phyloP scores from a whole-genome alignment of 2,888 invertebrate species.

The Eugnorisma glareosa region DNA sequence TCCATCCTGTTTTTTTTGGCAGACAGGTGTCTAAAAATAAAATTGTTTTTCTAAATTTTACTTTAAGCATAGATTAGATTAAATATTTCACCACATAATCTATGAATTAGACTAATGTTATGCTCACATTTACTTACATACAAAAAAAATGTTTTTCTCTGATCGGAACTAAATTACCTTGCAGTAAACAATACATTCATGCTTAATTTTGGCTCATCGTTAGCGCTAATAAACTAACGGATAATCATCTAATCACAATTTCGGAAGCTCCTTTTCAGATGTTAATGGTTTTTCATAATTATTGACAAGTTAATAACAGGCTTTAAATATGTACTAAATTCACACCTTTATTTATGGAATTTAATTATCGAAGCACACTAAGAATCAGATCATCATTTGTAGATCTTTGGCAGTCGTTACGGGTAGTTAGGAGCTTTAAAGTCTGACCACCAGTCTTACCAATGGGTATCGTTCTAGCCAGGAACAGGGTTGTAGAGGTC shows the following conservation, averaged over 20 bases:
- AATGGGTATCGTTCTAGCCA: background rate
- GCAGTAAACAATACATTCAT: background rate
- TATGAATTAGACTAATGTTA: background rate
- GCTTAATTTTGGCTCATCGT: background rate
- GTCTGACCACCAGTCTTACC: background rate
- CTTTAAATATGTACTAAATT: background rate
- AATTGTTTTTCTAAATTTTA: background rate
- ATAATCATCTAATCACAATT: background rate
- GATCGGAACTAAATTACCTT: background rate
- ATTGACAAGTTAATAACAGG: background rate
- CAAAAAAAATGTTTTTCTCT: background rate
- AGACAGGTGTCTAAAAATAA: background rate
- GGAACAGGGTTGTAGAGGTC: too few relatives aligned
- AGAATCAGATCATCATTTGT: background rate
- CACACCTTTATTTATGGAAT: background rate
- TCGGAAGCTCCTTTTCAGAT: background rate
- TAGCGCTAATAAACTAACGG: background rate
- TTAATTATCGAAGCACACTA: background rate
- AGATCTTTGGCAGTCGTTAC: background rate
- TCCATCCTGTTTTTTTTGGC: background rate
- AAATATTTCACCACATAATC: background rate
- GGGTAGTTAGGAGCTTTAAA: background rate
- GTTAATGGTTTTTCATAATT: background rate
- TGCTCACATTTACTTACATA: background rate
- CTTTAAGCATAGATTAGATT: background rate